Percentiles rank a stretch among this genome's conserved stretches.
phyloP scores from a whole-genome alignment of 2,797 vertebrate species.

The Sebastolobus alascanus region DNA sequence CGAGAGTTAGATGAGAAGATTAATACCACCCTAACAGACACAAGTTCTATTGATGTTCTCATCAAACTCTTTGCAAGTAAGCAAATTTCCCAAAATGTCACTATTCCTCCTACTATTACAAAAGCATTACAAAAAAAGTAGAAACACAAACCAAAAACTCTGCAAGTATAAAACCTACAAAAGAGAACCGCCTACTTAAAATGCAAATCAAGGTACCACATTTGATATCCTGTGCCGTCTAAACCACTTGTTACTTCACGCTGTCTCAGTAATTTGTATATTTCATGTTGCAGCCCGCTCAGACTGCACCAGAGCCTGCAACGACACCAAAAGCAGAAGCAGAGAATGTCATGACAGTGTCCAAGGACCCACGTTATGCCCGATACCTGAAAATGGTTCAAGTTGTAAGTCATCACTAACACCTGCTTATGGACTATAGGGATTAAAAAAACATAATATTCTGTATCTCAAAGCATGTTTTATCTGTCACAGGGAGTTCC shows the following conservation, averaged over 20 bases:
- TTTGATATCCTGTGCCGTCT: not conserved
- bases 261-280: not conserved
- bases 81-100: not conserved
- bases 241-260: not conserved
- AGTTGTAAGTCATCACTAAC: slow-evolving; percentile 88
- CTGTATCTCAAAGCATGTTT: slow-evolving; percentile 5
- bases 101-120: not conserved
- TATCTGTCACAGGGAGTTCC: slow-evolving; percentile 91
- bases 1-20: not conserved
- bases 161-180: not conserved
- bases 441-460: not conserved
- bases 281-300: slow-evolving; percentile 66
- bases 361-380: slow-evolving; percentile 95
- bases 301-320: slow-evolving; percentile 77
- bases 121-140: not conserved
- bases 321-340: slow-evolving; percentile 82
- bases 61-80: no score
- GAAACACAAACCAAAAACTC: not conserved
- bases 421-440: not conserved
- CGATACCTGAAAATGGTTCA: slow-evolving; percentile 99
- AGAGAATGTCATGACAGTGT: slow-evolving; percentile 91
- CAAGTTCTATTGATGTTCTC: no score
- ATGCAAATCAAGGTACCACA: not conserved
- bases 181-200: not conserved
- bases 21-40: not conserved